These are phyloP conservation scores for Tolypeutes matacus DNA, from an alignment of 2,797 vertebrate genomes.

Conservation along the genomic window DNA sequence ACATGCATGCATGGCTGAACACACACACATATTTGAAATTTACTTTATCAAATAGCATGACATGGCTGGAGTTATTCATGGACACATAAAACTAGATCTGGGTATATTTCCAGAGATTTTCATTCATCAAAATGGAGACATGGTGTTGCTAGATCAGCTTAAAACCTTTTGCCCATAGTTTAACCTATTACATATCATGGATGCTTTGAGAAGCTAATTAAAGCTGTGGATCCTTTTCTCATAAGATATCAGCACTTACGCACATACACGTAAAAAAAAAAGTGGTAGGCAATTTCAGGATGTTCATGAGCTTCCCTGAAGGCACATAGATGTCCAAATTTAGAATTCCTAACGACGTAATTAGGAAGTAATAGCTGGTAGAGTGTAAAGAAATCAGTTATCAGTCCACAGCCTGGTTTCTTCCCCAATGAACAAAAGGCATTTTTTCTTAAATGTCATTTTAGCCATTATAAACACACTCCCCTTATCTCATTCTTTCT, in stretches of 20 bases:
- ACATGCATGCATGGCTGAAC: background rate
- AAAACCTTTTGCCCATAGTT: background rate
- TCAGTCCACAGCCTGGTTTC: background rate
- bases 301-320: background rate
- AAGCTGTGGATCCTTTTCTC: background rate
- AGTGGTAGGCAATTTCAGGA: background rate
- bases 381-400: background rate
- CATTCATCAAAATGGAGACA: background rate
- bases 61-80: background rate
- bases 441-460: background rate
- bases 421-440: background rate
- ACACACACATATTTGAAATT: background rate
- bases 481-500: background rate
- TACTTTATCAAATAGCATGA: background rate
- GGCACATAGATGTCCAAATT: background rate
- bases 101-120: background rate
- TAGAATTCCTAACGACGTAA: constrained; percentile 13
- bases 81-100: background rate
- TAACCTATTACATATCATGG: background rate
- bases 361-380: background rate
- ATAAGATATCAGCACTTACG: background rate
- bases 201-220: background rate
- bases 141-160: background rate
- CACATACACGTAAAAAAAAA: background rate
- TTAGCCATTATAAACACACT: background rate